Conservation (phyloP, 2,888 invertebrate genomes). For the Campoplex capitator region DNA sequence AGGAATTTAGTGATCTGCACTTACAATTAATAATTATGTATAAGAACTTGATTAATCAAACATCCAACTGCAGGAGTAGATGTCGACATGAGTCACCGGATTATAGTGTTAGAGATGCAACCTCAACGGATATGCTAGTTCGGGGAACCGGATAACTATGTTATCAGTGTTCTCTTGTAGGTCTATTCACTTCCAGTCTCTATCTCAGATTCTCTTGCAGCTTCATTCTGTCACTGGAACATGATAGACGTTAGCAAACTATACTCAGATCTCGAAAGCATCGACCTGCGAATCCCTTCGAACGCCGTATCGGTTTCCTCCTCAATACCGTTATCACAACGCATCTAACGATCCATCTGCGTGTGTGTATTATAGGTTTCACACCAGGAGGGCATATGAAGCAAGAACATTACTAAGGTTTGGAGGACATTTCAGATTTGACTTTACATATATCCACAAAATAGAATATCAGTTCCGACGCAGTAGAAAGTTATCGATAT, state of each 20-base stretch:
- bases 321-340: slow-evolving; percentile 34
- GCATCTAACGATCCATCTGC: slow-evolving; percentile 34
- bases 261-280: slow-evolving; percentile 3
- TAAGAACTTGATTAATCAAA: slow-evolving; percentile 76
- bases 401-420: neutral
- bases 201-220: slow-evolving; percentile 45
- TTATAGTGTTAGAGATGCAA: neutral
- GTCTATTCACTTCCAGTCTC: neutral
- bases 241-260: slow-evolving; percentile 3
- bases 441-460: too few species aligned
- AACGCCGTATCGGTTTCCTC: slow-evolving; percentile 52
- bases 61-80: slow-evolving; percentile 72
- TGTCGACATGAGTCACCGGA: neutral
- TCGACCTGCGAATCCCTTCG: slow-evolving; percentile 7
- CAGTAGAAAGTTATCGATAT: slow-evolving; percentile 1
- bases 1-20: slow-evolving; percentile 61
- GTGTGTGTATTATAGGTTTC: slow-evolving; percentile 13
- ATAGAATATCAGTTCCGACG: neutral
- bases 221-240: slow-evolving; percentile 15
- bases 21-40: neutral
- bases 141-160: slow-evolving; percentile 76
- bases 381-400: neutral
- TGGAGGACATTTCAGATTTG: neutral
- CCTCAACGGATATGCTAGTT: slow-evolving; percentile 15
- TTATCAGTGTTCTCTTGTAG: slow-evolving; percentile 71